phyloP scores from a whole-genome alignment of 30 jellyfish, hydroid and myxozoan species.

The Phacellophora camtschatica region DNA sequence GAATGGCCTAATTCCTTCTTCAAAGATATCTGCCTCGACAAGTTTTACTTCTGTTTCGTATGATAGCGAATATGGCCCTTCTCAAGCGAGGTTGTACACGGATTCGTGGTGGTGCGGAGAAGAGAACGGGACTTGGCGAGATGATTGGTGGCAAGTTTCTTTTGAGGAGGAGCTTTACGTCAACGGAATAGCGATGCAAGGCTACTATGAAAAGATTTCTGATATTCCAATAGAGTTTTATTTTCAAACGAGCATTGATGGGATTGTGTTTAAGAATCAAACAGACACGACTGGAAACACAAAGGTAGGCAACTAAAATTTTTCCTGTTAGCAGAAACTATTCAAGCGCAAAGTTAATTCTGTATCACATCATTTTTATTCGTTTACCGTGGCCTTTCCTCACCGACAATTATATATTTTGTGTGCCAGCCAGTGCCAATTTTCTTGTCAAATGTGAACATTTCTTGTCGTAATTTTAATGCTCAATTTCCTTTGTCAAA shows the following conservation, averaged over 20 bases:
- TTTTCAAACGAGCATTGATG: slow-evolving; percentile 22
- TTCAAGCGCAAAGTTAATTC: neutral
- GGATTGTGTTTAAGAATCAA: slow-evolving; percentile 15
- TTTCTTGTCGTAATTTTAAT: too few species aligned
- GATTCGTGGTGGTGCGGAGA: slow-evolving; percentile 46
- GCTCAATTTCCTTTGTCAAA: too few species aligned
- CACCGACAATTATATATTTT: too few species aligned
- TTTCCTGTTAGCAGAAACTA: neutral
- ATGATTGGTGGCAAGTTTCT: slow-evolving; percentile 32
- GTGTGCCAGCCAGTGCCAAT: too few species aligned
- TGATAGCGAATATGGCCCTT: neutral
- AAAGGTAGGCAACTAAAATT: neutral
- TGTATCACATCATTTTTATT: neutral
- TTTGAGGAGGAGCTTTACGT: neutral
- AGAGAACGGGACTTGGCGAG: slow-evolving; percentile 24
- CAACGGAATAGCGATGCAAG: slow-evolving; percentile 24
- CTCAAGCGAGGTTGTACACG: slow-evolving; percentile 42
- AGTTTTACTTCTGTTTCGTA: neutral
- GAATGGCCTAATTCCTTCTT: slow-evolving; percentile 8
- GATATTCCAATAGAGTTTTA: slow-evolving; percentile 6
- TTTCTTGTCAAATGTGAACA: too few species aligned
- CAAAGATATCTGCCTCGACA: slow-evolving; percentile 15
- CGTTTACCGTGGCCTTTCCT: too few species aligned
- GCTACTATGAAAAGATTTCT: neutral
- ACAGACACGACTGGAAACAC: neutral